These are phyloP conservation scores for Poecile atricapillus DNA, from an alignment of 2,113 vertebrate species.

Conservation along the genomic window DNA sequence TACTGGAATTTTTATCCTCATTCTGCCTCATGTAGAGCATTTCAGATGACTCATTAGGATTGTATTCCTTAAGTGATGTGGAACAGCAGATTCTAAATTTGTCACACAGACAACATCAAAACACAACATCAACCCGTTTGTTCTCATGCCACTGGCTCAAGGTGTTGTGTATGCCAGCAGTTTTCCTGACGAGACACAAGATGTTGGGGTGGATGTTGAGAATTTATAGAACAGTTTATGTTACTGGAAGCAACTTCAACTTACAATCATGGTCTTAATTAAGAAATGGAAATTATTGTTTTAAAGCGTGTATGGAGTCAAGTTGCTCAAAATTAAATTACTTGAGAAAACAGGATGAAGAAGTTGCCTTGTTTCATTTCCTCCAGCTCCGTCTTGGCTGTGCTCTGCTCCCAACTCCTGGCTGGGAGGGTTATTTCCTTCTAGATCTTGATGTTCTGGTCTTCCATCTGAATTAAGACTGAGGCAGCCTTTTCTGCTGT, in stretches of 20 bases:
- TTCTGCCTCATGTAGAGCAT: background rate
- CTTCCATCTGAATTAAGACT: background rate
- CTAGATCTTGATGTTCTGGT: background rate
- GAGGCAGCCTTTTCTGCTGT: background rate
- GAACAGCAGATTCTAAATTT: conserved; percentile 44
- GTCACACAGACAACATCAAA: conserved; percentile 24
- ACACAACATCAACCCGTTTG: background rate
- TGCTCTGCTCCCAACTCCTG: background rate
- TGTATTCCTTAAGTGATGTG: conserved; percentile 15
- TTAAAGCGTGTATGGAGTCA: background rate
- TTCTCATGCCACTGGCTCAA: background rate
- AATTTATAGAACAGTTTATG: background rate
- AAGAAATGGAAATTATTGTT: background rate
- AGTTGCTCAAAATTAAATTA: background rate
- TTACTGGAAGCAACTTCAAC: background rate
- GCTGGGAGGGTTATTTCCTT: background rate
- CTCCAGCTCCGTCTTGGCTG: background rate
- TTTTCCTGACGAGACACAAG: background rate
- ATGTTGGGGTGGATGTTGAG: background rate
- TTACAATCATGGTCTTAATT: background rate
- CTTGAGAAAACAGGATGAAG: background rate
- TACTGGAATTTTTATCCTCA: background rate
- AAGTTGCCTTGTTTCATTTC: background rate
- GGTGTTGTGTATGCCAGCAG: background rate
- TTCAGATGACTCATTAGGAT: conserved; percentile 44